These are phyloP conservation scores for Oxytorus armatus DNA, from an alignment of 2,888 invertebrate genomes.

Conservation along the genomic window DNA sequence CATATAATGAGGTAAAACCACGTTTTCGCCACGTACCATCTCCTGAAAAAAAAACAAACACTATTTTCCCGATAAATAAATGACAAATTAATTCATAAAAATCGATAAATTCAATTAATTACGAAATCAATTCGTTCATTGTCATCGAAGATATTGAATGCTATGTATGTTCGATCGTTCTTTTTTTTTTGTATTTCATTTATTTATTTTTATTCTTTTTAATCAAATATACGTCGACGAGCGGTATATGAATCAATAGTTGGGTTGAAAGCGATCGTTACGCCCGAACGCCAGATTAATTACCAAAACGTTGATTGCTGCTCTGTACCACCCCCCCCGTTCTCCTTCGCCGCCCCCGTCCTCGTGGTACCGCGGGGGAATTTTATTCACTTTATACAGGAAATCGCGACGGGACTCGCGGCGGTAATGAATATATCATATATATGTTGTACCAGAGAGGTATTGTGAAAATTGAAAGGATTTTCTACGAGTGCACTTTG, in stretches of 20 bases:
- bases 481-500: slow-evolving; percentile 62
- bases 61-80: not conserved
- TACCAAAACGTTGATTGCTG: slow-evolving; percentile 66
- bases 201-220: slow-evolving; percentile 39
- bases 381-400: slow-evolving; percentile 44
- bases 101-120: slow-evolving; percentile 34
- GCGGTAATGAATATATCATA: slow-evolving; percentile 56
- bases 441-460: slow-evolving; percentile 20
- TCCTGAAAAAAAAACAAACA: slow-evolving; percentile 31
- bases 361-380: slow-evolving; percentile 24
- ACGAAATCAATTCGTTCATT: slow-evolving; percentile 32
- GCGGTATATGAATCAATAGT: slow-evolving; percentile 53
- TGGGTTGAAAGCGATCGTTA: slow-evolving; percentile 60
- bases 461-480: slow-evolving; percentile 66
- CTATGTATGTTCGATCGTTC: slow-evolving; percentile 11
- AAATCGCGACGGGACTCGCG: slow-evolving; percentile 29
- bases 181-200: slow-evolving; percentile 5
- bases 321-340: slow-evolving; percentile 14
- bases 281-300: slow-evolving; percentile 65
- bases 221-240: slow-evolving; percentile 57
- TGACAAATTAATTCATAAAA: not conserved
- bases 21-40: slow-evolving; percentile 56
- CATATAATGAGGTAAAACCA: slow-evolving; percentile 54
- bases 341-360: slow-evolving; percentile 22
- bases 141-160: slow-evolving; percentile 45